Conservation (phyloP, 2,113 vertebrate species). For the Alethe diademata region DNA sequence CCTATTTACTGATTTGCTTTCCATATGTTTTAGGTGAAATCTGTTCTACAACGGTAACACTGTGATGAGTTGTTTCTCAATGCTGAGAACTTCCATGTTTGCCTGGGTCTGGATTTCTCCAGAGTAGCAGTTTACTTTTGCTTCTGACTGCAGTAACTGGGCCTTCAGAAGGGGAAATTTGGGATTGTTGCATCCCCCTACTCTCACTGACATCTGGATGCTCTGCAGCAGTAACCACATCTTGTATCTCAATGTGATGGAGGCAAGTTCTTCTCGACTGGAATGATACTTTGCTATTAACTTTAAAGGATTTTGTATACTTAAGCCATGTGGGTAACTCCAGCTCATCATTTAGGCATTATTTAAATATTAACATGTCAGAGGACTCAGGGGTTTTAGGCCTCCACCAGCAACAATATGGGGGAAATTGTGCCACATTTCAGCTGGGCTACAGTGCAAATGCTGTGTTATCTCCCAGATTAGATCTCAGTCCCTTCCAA, state of each 20-base stretch:
- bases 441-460: background rate
- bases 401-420: background rate
- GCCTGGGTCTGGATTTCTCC: background rate
- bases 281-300: background rate
- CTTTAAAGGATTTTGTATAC: background rate
- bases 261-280: background rate
- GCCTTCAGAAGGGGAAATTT: background rate
- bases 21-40: background rate
- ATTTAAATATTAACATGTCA: background rate
- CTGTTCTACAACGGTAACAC: background rate
- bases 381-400: background rate
- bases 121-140: background rate
- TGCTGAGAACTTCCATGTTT: background rate
- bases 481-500: background rate
- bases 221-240: fast-evolving
- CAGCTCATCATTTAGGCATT: background rate
- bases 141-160: background rate
- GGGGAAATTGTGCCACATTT: background rate
- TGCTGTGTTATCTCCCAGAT: background rate
- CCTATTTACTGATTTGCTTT: background rate
- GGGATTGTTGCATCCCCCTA: background rate
- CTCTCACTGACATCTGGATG: background rate
- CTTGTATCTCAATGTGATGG: background rate
- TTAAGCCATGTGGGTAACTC: background rate
- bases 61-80: background rate